These are phyloP conservation scores for Melanerpes formicivorus DNA, from an alignment of 2,113 vertebrate species.

Conservation along the genomic window DNA sequence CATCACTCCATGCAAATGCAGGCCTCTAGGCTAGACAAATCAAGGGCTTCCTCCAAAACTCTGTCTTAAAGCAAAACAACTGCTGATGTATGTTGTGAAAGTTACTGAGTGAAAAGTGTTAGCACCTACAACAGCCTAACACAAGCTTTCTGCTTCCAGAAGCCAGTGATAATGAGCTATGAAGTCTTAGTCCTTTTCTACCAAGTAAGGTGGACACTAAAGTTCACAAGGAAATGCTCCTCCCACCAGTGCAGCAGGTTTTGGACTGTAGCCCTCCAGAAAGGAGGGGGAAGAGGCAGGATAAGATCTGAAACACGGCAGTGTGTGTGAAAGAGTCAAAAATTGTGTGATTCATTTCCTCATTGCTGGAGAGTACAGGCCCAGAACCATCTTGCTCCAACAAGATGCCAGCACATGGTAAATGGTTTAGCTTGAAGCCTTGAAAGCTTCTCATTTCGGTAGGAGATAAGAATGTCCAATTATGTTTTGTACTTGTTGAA, in stretches of 20 bases:
- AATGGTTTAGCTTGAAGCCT: background rate
- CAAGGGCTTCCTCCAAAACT: background rate
- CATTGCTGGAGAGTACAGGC: background rate
- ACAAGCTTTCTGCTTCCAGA: background rate
- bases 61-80: background rate
- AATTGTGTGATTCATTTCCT: background rate
- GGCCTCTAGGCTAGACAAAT: background rate
- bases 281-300: background rate
- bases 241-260: background rate
- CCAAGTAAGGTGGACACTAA: background rate
- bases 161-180: background rate
- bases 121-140: background rate
- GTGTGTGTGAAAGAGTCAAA: background rate
- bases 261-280: background rate
- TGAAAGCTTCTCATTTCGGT: background rate
- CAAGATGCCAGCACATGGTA: background rate
- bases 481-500: background rate
- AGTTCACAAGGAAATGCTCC: background rate
- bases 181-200: background rate
- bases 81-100: background rate
- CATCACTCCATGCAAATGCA: background rate
- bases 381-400: background rate
- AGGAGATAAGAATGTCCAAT: background rate
- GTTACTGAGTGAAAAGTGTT: background rate
- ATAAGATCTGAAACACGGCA: background rate